These are phyloP conservation scores for Drymonia ruficornis DNA, from an alignment of 2,888 invertebrate species.

Conservation along the genomic window DNA sequence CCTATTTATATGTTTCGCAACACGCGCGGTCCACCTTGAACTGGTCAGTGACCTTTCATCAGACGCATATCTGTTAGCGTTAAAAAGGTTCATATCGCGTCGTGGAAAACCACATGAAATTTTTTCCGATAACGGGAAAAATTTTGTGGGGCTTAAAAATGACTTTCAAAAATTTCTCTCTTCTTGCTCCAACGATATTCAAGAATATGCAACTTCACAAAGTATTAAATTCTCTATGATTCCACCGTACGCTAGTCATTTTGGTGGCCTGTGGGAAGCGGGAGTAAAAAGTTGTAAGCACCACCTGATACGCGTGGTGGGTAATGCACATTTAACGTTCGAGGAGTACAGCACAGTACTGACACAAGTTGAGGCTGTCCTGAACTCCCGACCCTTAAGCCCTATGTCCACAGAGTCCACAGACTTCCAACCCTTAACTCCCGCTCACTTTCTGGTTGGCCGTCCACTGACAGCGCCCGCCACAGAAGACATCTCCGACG, in stretches of 20 bases:
- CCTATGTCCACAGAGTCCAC: background rate
- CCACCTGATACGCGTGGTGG: background rate
- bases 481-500: background rate
- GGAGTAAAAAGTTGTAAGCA: constrained; percentile 3
- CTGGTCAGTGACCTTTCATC: too few relatives aligned
- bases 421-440: background rate
- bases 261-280: background rate
- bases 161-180: background rate
- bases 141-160: background rate
- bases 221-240: background rate
- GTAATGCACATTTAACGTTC: constrained; percentile 1
- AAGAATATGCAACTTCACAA: background rate
- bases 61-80: background rate
- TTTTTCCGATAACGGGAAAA: background rate
- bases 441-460: background rate
- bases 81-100: background rate
- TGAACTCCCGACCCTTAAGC: background rate
- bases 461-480: constrained; percentile 1
- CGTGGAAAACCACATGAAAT: background rate
- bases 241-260: background rate
- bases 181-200: background rate
- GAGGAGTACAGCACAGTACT: background rate
- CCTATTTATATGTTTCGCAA: background rate
- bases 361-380: background rate
- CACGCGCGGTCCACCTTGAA: background rate